Evolutionary conservation across 1,140 invertebrate genomes (phyloP), one percentile per base, ranked within the genome.

Genomic region (Hycleus phaleratus): DNA sequence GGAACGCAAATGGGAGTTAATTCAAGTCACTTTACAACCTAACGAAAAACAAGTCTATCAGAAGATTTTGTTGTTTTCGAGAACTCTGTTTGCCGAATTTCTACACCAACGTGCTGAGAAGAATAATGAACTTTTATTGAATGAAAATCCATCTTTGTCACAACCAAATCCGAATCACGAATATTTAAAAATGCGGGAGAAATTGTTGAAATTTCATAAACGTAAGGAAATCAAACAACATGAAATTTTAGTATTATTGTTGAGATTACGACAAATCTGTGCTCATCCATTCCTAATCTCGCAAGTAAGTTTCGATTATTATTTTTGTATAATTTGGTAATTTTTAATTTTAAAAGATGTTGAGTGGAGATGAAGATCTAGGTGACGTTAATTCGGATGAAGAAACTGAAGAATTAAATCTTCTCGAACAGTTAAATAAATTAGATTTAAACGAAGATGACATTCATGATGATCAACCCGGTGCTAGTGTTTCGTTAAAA

Each of bases 201-300:
- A 81, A 64, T 78, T 84, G 69, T 68, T 81, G n/a, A 75, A 75
- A 10, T 60, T 85, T 51, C 76, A 83, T 61, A 78, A 78, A 44
- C 74, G 75, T 0, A 78, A 78, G 51, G 79, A 82, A 48, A 80
- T 90, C 0, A 85, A 86, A 66, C 76, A 83, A 3, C 83, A 86
- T 70, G 83, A 90, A 68, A 88, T 95, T 68, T 76, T 96, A 53
- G 85, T 92, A 0, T 74, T 94, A 1, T 68, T 96, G 9, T 71
- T 95, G n/a, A 77, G 93, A 12, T 72, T 96, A 47, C 77, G 93
- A 4, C 94, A 96, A 71, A 84, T 92, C 49, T 95, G 93, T 72
- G 90, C 89, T 68, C 92, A 96, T 78, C 86, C 92, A 0, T 84
- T 83, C 7, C 78, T 97, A 0, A 88, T 95, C 54, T 79, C 81